phyloP scores from a whole-genome alignment of 1,140 invertebrate species.

The Artemia franciscana region DNA sequence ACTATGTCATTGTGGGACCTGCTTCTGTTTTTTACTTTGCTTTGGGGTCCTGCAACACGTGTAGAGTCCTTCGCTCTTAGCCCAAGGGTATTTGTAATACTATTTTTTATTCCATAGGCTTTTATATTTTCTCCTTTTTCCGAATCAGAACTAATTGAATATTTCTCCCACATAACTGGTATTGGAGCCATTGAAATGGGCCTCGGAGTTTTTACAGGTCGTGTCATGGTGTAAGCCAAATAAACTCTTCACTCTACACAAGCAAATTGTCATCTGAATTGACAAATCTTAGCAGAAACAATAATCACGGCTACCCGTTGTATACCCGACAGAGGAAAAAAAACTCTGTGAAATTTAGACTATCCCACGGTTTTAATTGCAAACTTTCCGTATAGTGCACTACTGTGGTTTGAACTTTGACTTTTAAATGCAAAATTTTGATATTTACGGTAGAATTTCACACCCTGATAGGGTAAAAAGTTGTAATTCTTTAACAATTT shows the following conservation, averaged over 20 bases:
- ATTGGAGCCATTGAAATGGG: not conserved
- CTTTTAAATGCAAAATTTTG: too few species aligned
- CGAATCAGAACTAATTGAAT: not conserved
- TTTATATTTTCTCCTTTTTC: not conserved
- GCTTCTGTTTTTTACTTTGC: not conserved
- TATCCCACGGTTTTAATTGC: not conserved
- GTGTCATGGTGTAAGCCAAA: too few species aligned
- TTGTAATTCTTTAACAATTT: too few species aligned
- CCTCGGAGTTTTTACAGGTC: not conserved
- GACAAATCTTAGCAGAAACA: too few species aligned
- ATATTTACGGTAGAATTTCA: too few species aligned
- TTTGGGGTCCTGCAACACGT: not conserved
- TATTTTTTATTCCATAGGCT: not conserved
- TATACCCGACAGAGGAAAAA: too few species aligned
- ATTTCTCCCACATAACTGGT: not conserved
- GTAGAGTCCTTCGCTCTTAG: not conserved
- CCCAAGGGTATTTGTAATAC: not conserved
- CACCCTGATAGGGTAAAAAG: too few species aligned
- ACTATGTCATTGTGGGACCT: not conserved
- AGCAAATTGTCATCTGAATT: too few species aligned
- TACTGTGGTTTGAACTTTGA: not conserved
- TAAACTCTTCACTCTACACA: too few species aligned
- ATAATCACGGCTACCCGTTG: too few species aligned
- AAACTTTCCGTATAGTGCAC: not conserved
- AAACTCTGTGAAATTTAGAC: not conserved